phyloP scores from a whole-genome alignment of 2,797 vertebrate genomes.

The Discoglossus pictus region DNA sequence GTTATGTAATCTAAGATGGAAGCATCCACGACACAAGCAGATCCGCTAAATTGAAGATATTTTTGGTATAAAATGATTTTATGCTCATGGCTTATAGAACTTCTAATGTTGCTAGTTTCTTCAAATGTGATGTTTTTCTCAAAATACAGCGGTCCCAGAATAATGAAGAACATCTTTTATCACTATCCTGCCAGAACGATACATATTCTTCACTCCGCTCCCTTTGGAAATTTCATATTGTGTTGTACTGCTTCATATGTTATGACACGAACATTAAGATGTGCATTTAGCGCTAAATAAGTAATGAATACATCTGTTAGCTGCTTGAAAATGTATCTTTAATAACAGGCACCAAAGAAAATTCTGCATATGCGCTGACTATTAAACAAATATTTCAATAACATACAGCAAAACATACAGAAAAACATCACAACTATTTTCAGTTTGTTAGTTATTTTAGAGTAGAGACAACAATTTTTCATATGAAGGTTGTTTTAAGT shows the following conservation, averaged over 20 bases:
- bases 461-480: neutral
- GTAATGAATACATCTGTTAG: conserved; percentile 45
- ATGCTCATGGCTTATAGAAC: no score
- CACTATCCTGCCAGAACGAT: neutral
- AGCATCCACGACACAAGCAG: no score
- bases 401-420: neutral
- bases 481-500: neutral
- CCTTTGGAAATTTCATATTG: conserved; percentile 29
- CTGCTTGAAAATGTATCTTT: conserved; percentile 38
- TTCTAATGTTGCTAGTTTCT: no score
- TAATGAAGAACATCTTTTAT: conserved; percentile 18
- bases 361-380: conserved; percentile 1
- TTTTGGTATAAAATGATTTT: no score
- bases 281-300: conserved; percentile 44
- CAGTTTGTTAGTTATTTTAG: neutral
- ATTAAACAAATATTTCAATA: neutral
- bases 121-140: no score
- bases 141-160: neutral
- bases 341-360: conserved; percentile 28
- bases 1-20: no score
- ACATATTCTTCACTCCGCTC: conserved; percentile 22
- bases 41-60: no score
- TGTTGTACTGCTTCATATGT: conserved; percentile 24
- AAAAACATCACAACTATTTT: neutral
- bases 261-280: conserved; percentile 40